These are phyloP conservation scores for Lutjanus argentimaculatus DNA, from an alignment of 2,797 vertebrate genomes.

Conservation along the genomic window DNA sequence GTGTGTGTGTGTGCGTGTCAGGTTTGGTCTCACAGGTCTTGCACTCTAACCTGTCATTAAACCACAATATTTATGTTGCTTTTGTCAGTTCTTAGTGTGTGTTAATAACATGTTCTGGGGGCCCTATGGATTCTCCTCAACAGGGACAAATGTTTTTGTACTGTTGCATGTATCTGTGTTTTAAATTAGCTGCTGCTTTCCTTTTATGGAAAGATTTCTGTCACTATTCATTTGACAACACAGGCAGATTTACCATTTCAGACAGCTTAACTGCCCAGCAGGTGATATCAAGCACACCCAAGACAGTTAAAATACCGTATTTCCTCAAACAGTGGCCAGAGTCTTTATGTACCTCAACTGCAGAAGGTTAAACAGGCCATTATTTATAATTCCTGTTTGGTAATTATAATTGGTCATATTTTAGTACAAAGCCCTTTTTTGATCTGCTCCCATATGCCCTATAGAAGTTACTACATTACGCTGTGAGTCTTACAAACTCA, in stretches of 20 bases:
- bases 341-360: too few species aligned
- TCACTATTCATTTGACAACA: neutral
- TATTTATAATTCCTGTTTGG: too few species aligned
- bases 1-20: neutral
- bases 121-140: neutral
- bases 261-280: too few species aligned
- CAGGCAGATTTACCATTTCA: neutral
- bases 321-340: too few species aligned
- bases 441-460: too few species aligned
- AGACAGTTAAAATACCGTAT: neutral
- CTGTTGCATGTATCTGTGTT: conserved; percentile 30
- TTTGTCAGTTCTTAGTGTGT: neutral
- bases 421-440: too few species aligned
- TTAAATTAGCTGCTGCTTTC: conserved; percentile 13
- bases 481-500: too few species aligned
- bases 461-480: too few species aligned
- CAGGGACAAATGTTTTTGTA: conserved; percentile 1
- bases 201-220: neutral
- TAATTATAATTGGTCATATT: too few species aligned
- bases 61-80: neutral
- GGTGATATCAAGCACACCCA: neutral
- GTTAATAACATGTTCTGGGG: neutral
- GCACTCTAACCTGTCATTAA: conserved; percentile 9
- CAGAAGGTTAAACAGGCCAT: too few species aligned
- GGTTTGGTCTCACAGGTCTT: neutral